Conservation (phyloP, 1,140 invertebrate genomes). For the Semibalanus balanoides region DNA sequence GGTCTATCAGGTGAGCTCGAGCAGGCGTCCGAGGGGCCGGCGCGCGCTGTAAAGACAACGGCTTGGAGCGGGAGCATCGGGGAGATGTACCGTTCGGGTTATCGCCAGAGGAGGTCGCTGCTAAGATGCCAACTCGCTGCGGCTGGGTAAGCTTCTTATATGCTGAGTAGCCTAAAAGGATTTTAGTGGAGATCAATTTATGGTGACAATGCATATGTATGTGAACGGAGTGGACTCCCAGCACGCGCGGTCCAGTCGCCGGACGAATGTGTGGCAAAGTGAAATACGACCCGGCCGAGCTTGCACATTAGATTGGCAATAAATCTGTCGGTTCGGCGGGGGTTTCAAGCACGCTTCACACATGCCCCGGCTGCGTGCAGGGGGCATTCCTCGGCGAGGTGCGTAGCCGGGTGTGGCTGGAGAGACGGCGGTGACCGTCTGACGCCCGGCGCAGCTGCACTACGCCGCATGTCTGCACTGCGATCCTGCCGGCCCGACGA, state of each 20-base stretch:
- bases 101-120: no score
- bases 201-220: constrained; percentile 1
- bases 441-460: no score
- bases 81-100: no score
- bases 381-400: background rate
- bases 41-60: no score
- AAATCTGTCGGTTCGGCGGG: background rate
- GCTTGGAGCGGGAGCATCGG: no score
- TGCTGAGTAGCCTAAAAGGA: constrained; percentile 1
- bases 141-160: background rate
- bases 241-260: background rate
- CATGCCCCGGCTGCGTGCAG: background rate
- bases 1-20: no score
- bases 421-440: background rate
- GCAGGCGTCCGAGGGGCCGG: no score
- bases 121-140: no score
- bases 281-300: background rate
- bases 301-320: background rate
- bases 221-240: background rate
- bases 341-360: background rate
- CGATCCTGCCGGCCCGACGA: no score
- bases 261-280: background rate
- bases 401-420: background rate
- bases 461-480: no score
- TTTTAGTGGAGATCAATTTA: background rate